Evolutionary conservation across 2,888 invertebrate species (phyloP).

Genomic region (Micoletzkya japonica): DNA sequence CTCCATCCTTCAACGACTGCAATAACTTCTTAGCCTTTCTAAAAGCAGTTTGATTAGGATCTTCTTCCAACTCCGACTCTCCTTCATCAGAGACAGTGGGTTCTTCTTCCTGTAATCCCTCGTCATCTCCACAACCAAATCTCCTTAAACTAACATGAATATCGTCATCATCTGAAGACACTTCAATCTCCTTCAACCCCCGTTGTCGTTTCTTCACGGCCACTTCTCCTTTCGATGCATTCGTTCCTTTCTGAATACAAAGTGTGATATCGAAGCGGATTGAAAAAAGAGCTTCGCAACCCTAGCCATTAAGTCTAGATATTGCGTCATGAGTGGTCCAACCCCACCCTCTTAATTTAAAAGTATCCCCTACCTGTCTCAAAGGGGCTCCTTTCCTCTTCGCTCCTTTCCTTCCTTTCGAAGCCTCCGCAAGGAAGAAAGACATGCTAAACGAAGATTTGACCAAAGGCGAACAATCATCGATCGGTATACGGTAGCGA

Average conservation of each 20-base stretch:
- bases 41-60: slow-evolving; percentile 17
- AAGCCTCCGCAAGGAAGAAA: slow-evolving; percentile 13
- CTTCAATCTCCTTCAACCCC: slow-evolving; percentile 8
- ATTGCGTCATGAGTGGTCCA: too few species aligned
- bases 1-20: slow-evolving; percentile 32
- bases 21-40: slow-evolving; percentile 32
- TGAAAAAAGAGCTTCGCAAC: too few species aligned
- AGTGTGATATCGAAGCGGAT: background rate
- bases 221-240: background rate
- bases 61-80: slow-evolving; percentile 11
- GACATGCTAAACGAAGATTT: too few species aligned
- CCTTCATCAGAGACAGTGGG: background rate
- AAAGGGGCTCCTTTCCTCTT: slow-evolving; percentile 7
- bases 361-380: background rate
- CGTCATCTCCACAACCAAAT: background rate
- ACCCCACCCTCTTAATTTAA: too few species aligned
- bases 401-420: slow-evolving; percentile 3
- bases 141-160: slow-evolving; percentile 5
- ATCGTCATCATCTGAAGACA: slow-evolving; percentile 21
- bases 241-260: slow-evolving; percentile 4
- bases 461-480: too few species aligned
- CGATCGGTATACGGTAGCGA: too few species aligned
- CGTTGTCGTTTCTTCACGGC: background rate
- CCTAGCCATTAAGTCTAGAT: too few species aligned
- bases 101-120: background rate